Evolutionary conservation across 2,888 invertebrate species (phyloP).

Genomic region (Microdon myrmicae): DNA sequence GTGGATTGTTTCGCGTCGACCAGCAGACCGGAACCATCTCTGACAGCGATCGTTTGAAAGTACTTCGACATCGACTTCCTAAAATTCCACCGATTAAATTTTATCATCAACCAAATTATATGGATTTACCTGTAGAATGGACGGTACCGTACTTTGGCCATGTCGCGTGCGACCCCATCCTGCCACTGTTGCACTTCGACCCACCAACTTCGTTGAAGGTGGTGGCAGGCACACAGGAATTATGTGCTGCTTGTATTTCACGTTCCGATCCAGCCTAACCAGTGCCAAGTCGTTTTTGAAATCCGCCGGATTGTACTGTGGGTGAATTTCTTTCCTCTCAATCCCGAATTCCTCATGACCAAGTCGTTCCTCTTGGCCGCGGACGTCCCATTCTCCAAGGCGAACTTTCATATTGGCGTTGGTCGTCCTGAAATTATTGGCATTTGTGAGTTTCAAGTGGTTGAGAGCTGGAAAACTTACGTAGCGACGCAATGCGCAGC

Average conservation of each 20-base stretch:
- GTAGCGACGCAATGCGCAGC: constrained; percentile 93
- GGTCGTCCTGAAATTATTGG: constrained; percentile 74
- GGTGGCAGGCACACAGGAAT: constrained; percentile 90
- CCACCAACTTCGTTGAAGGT: constrained; percentile 80
- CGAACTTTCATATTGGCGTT: constrained; percentile 89
- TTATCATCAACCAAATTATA: too few species aligned
- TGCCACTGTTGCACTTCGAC: constrained; percentile 89
- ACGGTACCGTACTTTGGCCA: constrained; percentile 87
- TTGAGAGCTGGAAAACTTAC: constrained; percentile 70
- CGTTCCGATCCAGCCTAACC: constrained; percentile 81
- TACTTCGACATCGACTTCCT: constrained; percentile 86
- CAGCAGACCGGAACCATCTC: constrained; percentile 91
- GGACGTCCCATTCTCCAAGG: constrained; percentile 92
- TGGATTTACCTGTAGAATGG: constrained; percentile 77
- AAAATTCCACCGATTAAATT: constrained; percentile 20
- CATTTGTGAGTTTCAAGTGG: background rate
- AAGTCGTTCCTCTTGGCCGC: constrained; percentile 83
- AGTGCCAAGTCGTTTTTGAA: constrained; percentile 91
- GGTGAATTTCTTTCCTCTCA: constrained; percentile 90
- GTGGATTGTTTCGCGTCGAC: constrained; percentile 89
- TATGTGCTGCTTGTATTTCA: constrained; percentile 91
- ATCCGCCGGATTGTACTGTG: constrained; percentile 88
- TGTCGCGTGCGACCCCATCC: constrained; percentile 94
- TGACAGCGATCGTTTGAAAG: constrained; percentile 91
- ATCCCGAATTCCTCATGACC: constrained; percentile 89